Evolutionary conservation across 2,888 invertebrate species (phyloP).

Genomic region (Sesia bembeciformis): DNA sequence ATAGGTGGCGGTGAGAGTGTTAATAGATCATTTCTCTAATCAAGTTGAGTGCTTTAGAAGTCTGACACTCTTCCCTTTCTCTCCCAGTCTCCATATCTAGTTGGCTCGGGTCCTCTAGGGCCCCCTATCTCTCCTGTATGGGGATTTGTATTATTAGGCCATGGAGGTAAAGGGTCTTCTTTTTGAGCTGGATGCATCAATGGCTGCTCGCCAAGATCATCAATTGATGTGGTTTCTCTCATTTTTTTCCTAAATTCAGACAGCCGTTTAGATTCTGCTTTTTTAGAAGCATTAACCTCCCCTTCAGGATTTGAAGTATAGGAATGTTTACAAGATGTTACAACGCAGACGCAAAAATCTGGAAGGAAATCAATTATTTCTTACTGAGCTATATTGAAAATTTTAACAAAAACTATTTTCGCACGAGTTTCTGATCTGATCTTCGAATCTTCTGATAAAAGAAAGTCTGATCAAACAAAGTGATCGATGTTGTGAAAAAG

Average conservation of each 20-base stretch:
- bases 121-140: conserved; percentile 96
- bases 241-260: conserved; percentile 84
- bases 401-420: too few relatives aligned
- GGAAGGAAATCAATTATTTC: conserved; percentile 1
- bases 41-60: conserved; percentile 75
- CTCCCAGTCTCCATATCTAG: conserved; percentile 99
- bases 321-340: conserved; percentile 22
- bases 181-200: conserved; percentile 83
- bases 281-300: conserved; percentile 14
- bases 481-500: too few relatives aligned
- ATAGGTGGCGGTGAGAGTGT: too few relatives aligned
- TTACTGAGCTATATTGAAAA: too few relatives aligned
- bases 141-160: conserved; percentile 92
- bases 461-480: too few relatives aligned
- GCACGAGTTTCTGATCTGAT: too few relatives aligned
- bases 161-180: conserved; percentile 87
- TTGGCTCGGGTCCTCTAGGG: conserved; percentile 97
- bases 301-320: conserved; percentile 19
- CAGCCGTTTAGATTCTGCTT: conserved; percentile 53
- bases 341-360: conserved; percentile 2
- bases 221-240: conserved; percentile 79
- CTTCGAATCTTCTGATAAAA: too few relatives aligned
- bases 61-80: conserved; percentile 97
- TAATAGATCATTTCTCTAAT: too few relatives aligned
- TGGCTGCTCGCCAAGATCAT: conserved; percentile 84